Percentiles rank a stretch among this genome's conserved stretches.
phyloP scores from a whole-genome alignment of 2,888 invertebrate genomes.

The Ormyrus rosae region DNA sequence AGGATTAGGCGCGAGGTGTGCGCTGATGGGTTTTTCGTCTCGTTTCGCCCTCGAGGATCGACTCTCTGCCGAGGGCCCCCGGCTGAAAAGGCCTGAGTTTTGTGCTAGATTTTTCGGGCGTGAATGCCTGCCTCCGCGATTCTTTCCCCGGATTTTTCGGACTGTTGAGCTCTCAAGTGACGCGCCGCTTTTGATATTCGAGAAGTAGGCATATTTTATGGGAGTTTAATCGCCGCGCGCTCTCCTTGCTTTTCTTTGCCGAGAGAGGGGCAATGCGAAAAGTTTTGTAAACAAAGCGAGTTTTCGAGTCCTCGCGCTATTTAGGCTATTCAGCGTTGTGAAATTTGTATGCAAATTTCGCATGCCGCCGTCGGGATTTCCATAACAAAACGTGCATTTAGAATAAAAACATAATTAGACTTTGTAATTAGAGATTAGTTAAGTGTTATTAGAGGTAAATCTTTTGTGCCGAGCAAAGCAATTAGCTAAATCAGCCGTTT shows the following conservation, averaged over 20 bases:
- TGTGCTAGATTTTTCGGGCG: slow-evolving; percentile 40
- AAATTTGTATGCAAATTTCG: slow-evolving; percentile 26
- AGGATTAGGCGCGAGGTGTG: slow-evolving; percentile 30
- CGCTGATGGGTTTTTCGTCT: slow-evolving; percentile 34
- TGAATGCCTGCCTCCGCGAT: slow-evolving; percentile 25
- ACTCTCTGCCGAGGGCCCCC: no score
- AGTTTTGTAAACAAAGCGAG: background rate
- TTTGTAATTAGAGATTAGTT: no score
- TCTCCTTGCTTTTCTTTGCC: slow-evolving; percentile 11
- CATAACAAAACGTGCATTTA: no score
- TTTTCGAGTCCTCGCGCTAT: no score
- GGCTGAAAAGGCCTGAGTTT: background rate
- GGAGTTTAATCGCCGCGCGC: slow-evolving; percentile 5
- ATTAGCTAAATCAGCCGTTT: no score
- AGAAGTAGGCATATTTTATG: background rate
- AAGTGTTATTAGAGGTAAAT: no score
- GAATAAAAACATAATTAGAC: no score
- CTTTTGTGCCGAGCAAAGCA: no score
- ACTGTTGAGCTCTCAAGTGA: slow-evolving; percentile 25
- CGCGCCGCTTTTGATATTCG: no score
- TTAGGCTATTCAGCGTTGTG: slow-evolving; percentile 23
- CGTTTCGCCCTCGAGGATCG: background rate
- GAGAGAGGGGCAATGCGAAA: background rate
- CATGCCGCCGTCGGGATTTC: background rate
- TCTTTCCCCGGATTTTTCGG: slow-evolving; percentile 35